These are phyloP conservation scores for Antechinus flavipes DNA, from an alignment of 2,113 vertebrate genomes.

Conservation along the genomic window DNA sequence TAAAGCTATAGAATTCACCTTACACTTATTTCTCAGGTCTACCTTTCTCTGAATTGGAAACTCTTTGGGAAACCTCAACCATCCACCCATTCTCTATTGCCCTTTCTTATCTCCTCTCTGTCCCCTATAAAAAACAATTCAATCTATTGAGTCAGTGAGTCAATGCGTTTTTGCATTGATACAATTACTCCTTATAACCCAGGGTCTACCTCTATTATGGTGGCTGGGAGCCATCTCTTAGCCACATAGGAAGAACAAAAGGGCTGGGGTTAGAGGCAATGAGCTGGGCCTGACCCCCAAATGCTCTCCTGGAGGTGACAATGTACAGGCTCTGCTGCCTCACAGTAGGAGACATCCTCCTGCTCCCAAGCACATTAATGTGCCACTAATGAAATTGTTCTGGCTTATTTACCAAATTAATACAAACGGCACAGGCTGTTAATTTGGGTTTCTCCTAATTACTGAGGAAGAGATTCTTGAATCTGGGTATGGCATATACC, in stretches of 20 bases:
- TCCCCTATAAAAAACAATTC: neutral
- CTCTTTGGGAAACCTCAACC: neutral
- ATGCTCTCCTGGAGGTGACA: neutral
- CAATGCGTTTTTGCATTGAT: neutral
- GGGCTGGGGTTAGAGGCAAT: neutral
- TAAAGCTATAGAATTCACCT: neutral
- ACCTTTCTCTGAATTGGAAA: neutral
- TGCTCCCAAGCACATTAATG: slow-evolving; percentile 77
- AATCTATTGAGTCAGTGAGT: neutral
- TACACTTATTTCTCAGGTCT: neutral
- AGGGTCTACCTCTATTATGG: neutral
- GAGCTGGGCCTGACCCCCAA: neutral
- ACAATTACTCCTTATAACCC: neutral
- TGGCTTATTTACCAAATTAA: slow-evolving; percentile 84
- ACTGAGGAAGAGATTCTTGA: slow-evolving; percentile 63
- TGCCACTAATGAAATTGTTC: slow-evolving; percentile 81
- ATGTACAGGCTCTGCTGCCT: slow-evolving; percentile 31
- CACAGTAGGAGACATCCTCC: slow-evolving; percentile 62
- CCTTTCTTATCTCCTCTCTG: neutral
- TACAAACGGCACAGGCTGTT: slow-evolving; percentile 79
- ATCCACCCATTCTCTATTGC: neutral
- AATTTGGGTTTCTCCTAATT: slow-evolving; percentile 76
- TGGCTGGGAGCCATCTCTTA: neutral
- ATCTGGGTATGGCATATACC: slow-evolving; percentile 36
- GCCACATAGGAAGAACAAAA: neutral